A percentile compares a stretch with the other conserved stretches of the same genome.
These are phyloP conservation scores for Coregonus suidteri DNA, from an alignment of 2,797 vertebrate genomes.

Conservation along the genomic window DNA sequence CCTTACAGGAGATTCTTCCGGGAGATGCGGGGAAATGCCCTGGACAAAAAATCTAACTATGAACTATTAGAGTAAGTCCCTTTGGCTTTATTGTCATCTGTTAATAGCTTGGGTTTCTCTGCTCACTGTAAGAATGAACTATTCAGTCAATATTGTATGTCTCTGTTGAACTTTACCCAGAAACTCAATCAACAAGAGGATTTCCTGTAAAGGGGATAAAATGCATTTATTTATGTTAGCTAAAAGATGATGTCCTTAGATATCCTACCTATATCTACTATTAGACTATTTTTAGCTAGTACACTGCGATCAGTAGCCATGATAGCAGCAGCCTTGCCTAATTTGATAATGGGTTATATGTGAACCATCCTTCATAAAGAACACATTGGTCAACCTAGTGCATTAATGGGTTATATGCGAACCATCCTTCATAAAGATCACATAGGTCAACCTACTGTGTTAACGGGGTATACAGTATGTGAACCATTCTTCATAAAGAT, in stretches of 20 bases:
- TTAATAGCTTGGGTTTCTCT: neutral
- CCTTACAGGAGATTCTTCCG: conserved; percentile 91
- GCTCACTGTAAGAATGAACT: neutral
- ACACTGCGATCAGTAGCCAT: neutral
- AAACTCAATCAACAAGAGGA: no score
- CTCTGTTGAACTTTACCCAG: no score
- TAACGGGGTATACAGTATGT: no score
- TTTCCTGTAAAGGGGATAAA: neutral
- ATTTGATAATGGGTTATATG: no score
- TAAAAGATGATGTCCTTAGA: no score
- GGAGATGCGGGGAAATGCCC: conserved; percentile 97
- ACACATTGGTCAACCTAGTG: no score
- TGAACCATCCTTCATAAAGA: no score
- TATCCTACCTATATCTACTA: neutral
- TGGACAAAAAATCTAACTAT: conserved; percentile 99
- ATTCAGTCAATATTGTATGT: conserved; percentile 4
- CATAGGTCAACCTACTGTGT: no score
- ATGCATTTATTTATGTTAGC: neutral
- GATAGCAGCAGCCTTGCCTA: neutral
- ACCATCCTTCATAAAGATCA: no score
- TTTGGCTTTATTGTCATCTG: neutral
- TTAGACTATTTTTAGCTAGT: neutral
- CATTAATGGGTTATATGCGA: no score
- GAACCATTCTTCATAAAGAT: no score
- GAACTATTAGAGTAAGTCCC: conserved; percentile 95